phyloP scores from a whole-genome alignment of 2,113 vertebrate genomes.

The Myrmophylax atrothorax region DNA sequence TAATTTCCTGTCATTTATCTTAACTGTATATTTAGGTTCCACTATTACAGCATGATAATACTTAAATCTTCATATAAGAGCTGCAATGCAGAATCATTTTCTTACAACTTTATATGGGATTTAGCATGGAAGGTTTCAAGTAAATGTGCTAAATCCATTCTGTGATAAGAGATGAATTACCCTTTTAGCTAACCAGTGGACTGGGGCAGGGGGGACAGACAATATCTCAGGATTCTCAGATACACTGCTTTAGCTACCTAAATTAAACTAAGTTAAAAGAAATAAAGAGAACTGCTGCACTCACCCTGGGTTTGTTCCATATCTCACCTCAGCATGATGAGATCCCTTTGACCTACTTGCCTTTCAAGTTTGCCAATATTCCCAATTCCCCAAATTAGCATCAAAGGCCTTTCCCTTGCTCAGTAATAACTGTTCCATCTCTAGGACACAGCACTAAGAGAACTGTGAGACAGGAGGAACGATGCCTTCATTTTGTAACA shows the following conservation, averaged over 20 bases:
- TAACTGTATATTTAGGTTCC: background rate
- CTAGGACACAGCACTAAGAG: background rate
- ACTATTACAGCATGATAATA: background rate
- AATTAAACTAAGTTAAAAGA: background rate
- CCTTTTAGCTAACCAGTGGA: background rate
- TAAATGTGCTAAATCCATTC: background rate
- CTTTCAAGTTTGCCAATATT: background rate
- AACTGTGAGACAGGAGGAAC: background rate
- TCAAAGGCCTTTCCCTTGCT: background rate
- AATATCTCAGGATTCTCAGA: background rate
- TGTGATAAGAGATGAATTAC: background rate
- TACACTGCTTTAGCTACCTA: background rate
- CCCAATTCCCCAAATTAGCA: background rate
- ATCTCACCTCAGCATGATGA: background rate
- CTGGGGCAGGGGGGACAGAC: background rate
- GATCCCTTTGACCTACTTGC: background rate
- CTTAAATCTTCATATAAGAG: background rate
- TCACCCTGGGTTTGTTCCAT: background rate
- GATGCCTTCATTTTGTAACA: background rate
- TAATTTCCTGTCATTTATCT: background rate
- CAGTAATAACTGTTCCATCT: background rate
- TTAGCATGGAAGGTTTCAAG: background rate
- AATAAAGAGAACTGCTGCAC: background rate
- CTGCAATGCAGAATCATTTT: background rate
- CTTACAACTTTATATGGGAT: background rate